Evolutionary conservation across 1,140 invertebrate genomes (phyloP).

Genomic region (Drosophila arizonae): DNA sequence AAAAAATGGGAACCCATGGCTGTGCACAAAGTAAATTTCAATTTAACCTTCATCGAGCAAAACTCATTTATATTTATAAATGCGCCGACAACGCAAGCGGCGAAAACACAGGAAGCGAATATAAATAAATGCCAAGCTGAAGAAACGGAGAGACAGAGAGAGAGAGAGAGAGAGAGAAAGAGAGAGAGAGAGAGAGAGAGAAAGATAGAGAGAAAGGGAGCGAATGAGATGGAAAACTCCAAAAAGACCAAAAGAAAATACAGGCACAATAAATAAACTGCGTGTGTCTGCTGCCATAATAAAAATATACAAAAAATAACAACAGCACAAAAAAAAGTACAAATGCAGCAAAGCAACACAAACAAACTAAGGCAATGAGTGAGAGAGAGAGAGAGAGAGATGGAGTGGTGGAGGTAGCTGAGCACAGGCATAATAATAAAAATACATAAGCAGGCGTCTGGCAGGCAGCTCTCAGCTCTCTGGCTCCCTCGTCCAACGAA

Average conservation of each 20-base stretch:
- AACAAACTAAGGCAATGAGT: slow-evolving; percentile 42
- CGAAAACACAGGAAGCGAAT: slow-evolving; percentile 45
- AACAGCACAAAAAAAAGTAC: slow-evolving; percentile 45
- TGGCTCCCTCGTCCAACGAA: slow-evolving; percentile 24
- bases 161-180: neutral
- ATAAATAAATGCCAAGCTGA: slow-evolving; percentile 48
- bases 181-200: slow-evolving; percentile 5
- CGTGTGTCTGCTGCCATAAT: slow-evolving; percentile 68
- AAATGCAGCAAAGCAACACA: slow-evolving; percentile 36
- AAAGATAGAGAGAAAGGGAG: neutral
- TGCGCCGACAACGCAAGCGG: slow-evolving; percentile 64
- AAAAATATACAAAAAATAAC: slow-evolving; percentile 68
- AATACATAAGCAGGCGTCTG: slow-evolving; percentile 33
- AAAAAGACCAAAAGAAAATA: slow-evolving; percentile 45
- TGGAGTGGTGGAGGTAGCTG: slow-evolving; percentile 1
- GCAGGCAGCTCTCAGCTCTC: neutral
- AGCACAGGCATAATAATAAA: slow-evolving; percentile 36
- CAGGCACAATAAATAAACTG: slow-evolving; percentile 74
- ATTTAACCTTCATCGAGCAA: slow-evolving; percentile 80
- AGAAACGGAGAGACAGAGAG: neutral
- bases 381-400: slow-evolving; percentile 9
- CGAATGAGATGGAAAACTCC: slow-evolving; percentile 28
- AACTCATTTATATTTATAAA: slow-evolving; percentile 82
- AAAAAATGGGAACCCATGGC: slow-evolving; percentile 36
- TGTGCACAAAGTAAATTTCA: slow-evolving; percentile 72